These are phyloP conservation scores for Bothrops jararaca DNA, from an alignment of 2,113 vertebrate species.

Conservation along the genomic window DNA sequence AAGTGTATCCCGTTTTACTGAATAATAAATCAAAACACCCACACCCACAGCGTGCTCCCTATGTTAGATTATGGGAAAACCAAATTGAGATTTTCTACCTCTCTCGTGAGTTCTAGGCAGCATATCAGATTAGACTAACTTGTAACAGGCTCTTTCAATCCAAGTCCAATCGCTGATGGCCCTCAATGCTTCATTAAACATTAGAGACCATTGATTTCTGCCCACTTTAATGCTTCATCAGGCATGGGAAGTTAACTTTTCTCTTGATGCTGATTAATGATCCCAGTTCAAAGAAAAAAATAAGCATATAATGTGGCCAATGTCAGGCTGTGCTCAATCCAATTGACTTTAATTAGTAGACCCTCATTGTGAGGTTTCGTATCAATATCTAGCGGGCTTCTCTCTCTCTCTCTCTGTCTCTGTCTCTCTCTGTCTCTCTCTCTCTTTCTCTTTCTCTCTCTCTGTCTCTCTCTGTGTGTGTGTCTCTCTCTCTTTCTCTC, in stretches of 20 bases:
- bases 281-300: not conserved
- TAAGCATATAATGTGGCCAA: not conserved
- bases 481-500: no score
- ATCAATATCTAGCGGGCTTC: not conserved
- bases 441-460: not conserved
- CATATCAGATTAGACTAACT: not conserved
- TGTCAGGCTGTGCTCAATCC: not conserved
- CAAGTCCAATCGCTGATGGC: not conserved
- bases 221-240: not conserved
- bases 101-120: not conserved
- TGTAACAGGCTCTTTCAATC: not conserved
- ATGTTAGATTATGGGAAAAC: not conserved
- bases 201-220: not conserved
- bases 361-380: not conserved
- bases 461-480: not conserved
- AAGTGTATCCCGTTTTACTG: no score
- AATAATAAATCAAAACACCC: not conserved
- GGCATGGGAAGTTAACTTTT: not conserved
- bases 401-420: not conserved
- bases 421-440: not conserved
- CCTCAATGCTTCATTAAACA: not conserved
- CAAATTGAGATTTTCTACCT: not conserved
- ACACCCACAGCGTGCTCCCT: not conserved
- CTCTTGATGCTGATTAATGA: not conserved
- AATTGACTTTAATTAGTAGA: not conserved